Evolutionary conservation across 2,888 invertebrate species (phyloP), one percentile per base, ranked within the genome.

Genomic region (Lutraria lutraria): DNA sequence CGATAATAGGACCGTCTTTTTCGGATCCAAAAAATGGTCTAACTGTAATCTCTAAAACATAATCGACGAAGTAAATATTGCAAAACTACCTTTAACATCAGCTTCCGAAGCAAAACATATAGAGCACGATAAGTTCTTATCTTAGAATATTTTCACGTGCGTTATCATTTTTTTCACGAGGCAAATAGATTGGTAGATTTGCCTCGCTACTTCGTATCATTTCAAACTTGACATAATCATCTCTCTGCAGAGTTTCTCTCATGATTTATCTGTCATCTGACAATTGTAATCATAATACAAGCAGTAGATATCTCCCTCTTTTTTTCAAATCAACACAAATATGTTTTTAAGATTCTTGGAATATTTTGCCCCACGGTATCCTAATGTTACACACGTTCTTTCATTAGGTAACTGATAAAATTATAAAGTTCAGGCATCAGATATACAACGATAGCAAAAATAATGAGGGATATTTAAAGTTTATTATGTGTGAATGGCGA

Each of bases 81-180:
- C 25, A 68, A 68, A 13, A 25, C 63, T 68, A 68, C 63, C 63
- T 68, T 68, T 68, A 68, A 68, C 0, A 68, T 25, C 8, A 68
- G 63, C 25, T 25, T 25, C 13, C 12, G 6, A n/a, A 68, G 63
- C 12, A 6, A 25, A 25, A 68, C 25, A 68, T 4, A 68, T 1
- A 68, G 63, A 68, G 63, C 63, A 68, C n/a, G 19, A 68, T 25
- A n/a, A 68, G n/a, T 68, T 68, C 63, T 68, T 68, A 68, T 68
- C 63, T 68, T 68, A 25, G 25, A 13, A 25, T 68, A 25, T 68
- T 25, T 68, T 13, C 63, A 68, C 63, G 63, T 68, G n/a, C 63
- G 25, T 68, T 68, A 68, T 68, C 63, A 25, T 68, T 68, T 68
- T 56, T 68, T 68, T 68, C 63, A 68, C 25, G 63, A 68, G 63